phyloP scores from a whole-genome alignment of 2,888 invertebrate species.

The Aphidius colemani region DNA sequence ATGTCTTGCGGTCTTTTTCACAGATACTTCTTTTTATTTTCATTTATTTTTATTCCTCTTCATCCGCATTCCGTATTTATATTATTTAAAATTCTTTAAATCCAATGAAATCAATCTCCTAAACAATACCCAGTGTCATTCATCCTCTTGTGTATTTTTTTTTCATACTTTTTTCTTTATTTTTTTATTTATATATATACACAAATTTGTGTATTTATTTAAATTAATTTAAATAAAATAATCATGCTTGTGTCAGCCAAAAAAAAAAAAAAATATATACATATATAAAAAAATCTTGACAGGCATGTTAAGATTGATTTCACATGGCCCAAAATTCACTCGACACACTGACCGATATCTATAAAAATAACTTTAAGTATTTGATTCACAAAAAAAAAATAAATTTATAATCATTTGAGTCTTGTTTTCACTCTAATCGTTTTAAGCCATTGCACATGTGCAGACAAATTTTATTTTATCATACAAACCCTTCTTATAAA shows the following conservation, averaged over 20 bases:
- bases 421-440: too few relatives aligned
- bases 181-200: neutral
- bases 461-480: too few relatives aligned
- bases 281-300: constrained; percentile 4
- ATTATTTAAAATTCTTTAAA: constrained; percentile 2
- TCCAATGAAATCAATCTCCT: neutral
- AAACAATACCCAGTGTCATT: neutral
- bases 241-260: too few relatives aligned
- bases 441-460: too few relatives aligned
- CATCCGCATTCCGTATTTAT: constrained; percentile 35
- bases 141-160: constrained; percentile 5
- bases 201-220: too few relatives aligned
- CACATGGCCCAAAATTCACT: constrained; percentile 23
- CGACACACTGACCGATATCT: constrained; percentile 21
- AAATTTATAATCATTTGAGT: too few relatives aligned
- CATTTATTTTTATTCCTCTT: neutral
- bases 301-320: constrained; percentile 18
- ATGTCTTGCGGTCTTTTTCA: too few relatives aligned
- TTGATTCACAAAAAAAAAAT: too few relatives aligned
- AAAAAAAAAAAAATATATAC: neutral
- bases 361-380: constrained; percentile 1
- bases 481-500: too few relatives aligned
- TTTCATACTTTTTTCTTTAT: neutral
- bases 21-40: too few relatives aligned
- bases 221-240: too few relatives aligned